Evolutionary conservation across 2,888 invertebrate genomes (phyloP).

Genomic region (Drosophila glabriapex): DNA sequence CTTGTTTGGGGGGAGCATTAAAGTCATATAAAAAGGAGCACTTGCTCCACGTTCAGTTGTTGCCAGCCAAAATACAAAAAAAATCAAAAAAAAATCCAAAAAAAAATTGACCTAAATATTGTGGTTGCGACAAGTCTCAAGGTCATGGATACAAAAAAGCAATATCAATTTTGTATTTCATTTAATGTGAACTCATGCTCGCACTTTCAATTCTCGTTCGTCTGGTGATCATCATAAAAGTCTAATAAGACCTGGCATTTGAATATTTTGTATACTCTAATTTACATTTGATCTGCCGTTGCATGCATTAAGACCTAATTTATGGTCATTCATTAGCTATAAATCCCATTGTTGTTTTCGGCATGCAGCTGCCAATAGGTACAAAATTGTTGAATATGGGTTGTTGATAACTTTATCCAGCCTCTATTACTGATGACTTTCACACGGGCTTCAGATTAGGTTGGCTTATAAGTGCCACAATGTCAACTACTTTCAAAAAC

Average conservation of each 20-base stretch:
- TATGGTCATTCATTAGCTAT: conserved; percentile 30
- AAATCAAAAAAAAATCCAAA: too few species aligned
- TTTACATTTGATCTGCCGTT: conserved; percentile 63
- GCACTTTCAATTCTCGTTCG: conserved; percentile 31
- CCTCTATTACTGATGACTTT: conserved; percentile 22
- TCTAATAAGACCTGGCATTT: conserved; percentile 50
- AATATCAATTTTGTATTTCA: conserved; percentile 35
- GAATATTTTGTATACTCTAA: conserved; percentile 51
- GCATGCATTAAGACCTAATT: conserved; percentile 38
- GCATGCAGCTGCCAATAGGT: conserved; percentile 19
- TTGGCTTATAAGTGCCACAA: conserved; percentile 54
- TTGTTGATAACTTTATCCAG: conserved; percentile 24
- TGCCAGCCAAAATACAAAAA: conserved; percentile 34
- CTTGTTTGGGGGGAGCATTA: conserved; percentile 35
- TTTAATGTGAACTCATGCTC: conserved; percentile 23
- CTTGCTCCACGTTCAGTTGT: conserved; percentile 55
- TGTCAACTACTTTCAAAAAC: conserved; percentile 79
- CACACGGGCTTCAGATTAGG: conserved; percentile 13
- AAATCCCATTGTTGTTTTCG: conserved; percentile 10
- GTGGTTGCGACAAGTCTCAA: conserved; percentile 60
- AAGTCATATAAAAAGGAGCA: conserved; percentile 41
- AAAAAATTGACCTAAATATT: conserved; percentile 77
- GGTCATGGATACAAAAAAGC: conserved; percentile 38
- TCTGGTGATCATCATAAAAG: conserved; percentile 18
- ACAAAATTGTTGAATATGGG: conserved; percentile 6